Evolutionary conservation across 1,140 invertebrate species (phyloP), one percentile per base, ranked within the genome.

Genomic region (Drosophila insularis): DNA sequence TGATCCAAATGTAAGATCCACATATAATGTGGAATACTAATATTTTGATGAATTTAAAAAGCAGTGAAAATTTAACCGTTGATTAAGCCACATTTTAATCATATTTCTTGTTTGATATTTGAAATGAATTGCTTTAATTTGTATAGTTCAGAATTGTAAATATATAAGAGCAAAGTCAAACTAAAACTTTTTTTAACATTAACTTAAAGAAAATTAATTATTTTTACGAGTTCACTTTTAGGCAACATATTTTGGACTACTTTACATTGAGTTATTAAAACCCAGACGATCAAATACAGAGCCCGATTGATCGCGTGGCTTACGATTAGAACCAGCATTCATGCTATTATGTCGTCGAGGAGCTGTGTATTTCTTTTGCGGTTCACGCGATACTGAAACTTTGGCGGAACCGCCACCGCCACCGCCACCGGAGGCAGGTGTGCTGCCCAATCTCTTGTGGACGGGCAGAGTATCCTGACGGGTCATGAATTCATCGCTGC

Each of bases 231-330:
- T 74, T 55, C 32, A 64, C 40, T 56, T 68, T 10, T 63, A 55
- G 55, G 13, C 14, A 62, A 7, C 27, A 21, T 35, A 27, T 27
- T 27, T 50, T 77, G 5, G 17, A 50, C 56, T 80, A 27, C 4
- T 5, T 27, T 27, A 87, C 37, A 87, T 62, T 23, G 80, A 87
- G 32, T 82, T 91, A 61, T 90, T 90, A 46, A 90, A 90, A 13
- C 91, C 91, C 27, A 92, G 65, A n/a, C 91, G 81, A 65, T 92
- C 84, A 35, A 92, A 92, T 13, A 92, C 91, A 11, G 89, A 91
- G 5, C 74, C 75, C 2, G 70, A 4, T 66, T 79, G 59, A 39
- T 46, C 64, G 54, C 78, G 53, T 54, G 61, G 73, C 72, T 72
- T 74, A 54, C 69, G 31, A 14, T 59, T 59, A 46, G 67, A 56